These are phyloP conservation scores for Choloepus didactylus DNA, from an alignment of 2,797 vertebrate species.

Conservation along the genomic window DNA sequence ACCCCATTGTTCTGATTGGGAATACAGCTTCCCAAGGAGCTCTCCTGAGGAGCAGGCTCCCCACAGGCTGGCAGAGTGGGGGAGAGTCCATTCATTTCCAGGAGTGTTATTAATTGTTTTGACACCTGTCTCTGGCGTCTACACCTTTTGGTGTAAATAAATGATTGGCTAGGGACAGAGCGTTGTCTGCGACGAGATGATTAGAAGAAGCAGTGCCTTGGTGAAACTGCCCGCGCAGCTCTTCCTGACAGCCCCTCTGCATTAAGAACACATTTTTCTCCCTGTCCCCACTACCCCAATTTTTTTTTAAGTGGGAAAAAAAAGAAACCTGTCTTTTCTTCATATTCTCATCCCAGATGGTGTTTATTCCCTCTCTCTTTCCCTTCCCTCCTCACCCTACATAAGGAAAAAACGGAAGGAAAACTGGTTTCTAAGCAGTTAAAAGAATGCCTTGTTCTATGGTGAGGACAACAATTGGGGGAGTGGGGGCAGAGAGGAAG, in stretches of 20 bases:
- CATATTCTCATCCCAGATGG: slow-evolving; percentile 74
- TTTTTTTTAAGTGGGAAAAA: background rate
- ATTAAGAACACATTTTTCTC: slow-evolving; percentile 65
- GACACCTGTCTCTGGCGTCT: slow-evolving; percentile 50
- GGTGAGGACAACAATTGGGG: slow-evolving; percentile 13
- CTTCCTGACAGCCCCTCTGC: background rate
- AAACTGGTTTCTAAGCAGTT: slow-evolving; percentile 50
- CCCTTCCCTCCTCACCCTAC: slow-evolving; percentile 39
- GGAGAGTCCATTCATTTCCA: slow-evolving; percentile 41
- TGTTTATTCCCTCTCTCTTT: slow-evolving; percentile 70
- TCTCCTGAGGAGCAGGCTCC: background rate
- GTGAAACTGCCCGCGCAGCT: background rate
- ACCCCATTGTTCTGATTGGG: background rate
- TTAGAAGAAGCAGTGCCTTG: slow-evolving; percentile 8
- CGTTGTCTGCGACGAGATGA: background rate
- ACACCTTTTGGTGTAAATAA: slow-evolving; percentile 70
- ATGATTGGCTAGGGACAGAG: slow-evolving; percentile 32
- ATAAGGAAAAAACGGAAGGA: slow-evolving; percentile 4
- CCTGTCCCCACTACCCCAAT: background rate
- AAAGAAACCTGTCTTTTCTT: slow-evolving; percentile 76
- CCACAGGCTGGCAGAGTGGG: background rate
- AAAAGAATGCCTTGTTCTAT: slow-evolving; percentile 48
- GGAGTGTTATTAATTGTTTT: slow-evolving; percentile 72
- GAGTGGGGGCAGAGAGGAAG: background rate
- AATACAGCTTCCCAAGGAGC: background rate